These are phyloP conservation scores for Phanerotoma sp. DNA, from an alignment of 2,888 invertebrate species.

Conservation along the genomic window DNA sequence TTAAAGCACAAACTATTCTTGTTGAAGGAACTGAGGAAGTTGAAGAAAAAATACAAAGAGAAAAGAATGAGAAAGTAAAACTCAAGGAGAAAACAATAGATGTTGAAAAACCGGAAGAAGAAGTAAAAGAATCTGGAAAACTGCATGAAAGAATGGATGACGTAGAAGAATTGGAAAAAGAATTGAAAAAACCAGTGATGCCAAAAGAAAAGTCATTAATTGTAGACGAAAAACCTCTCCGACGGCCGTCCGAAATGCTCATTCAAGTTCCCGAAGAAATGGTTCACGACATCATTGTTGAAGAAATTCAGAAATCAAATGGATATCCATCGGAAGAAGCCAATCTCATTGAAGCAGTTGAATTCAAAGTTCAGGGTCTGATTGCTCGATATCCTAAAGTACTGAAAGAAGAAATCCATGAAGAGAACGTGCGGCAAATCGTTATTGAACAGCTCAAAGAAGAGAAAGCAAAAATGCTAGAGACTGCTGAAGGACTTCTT, in stretches of 20 bases:
- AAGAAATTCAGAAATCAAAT: slow-evolving; percentile 7
- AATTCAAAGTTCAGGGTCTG: background rate
- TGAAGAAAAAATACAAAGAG: slow-evolving; percentile 19
- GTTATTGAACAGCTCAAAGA: background rate
- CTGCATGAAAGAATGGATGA: slow-evolving; percentile 43
- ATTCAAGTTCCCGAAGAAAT: slow-evolving; percentile 22
- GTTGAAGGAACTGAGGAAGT: too few species aligned
- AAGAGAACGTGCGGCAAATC: slow-evolving; percentile 2
- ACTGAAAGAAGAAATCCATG: slow-evolving; percentile 11
- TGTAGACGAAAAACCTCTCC: too few species aligned
- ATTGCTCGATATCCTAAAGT: background rate
- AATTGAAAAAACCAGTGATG: too few species aligned
- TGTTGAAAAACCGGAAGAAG: slow-evolving; percentile 29
- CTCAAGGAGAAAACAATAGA: slow-evolving; percentile 22
- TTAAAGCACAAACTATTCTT: too few species aligned
- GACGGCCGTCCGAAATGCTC: slow-evolving; percentile 20
- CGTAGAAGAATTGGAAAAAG: slow-evolving; percentile 26
- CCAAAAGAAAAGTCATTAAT: too few species aligned
- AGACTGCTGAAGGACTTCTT: background rate
- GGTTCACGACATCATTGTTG: slow-evolving; percentile 1
- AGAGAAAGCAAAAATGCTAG: background rate
- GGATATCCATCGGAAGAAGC: slow-evolving; percentile 13
- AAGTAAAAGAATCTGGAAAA: slow-evolving; percentile 45
- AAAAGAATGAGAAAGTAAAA: slow-evolving; percentile 12
- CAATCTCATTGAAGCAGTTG: slow-evolving; percentile 12